phyloP scores from a whole-genome alignment of 2,797 vertebrate genomes.

The Arnoldichthys spilopterus region DNA sequence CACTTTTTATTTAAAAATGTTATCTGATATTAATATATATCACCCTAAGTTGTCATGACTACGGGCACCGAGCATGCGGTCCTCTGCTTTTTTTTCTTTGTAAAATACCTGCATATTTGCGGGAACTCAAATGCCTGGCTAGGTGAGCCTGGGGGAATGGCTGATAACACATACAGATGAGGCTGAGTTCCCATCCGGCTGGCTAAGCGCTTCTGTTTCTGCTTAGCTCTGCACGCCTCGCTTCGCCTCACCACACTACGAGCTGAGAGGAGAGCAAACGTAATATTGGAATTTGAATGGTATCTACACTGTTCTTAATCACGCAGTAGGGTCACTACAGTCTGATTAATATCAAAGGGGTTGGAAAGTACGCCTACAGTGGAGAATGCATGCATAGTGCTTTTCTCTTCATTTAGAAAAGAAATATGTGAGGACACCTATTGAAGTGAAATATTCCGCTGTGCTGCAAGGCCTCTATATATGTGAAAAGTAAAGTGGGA shows the following conservation, averaged over 20 bases:
- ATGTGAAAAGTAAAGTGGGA: neutral
- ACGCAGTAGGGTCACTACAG: constrained; percentile 56
- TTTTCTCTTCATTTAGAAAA: constrained; percentile 51
- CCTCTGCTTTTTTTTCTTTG: constrained; percentile 38
- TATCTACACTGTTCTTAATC: constrained; percentile 68
- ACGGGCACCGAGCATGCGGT: constrained; percentile 35
- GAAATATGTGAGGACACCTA: constrained; percentile 46
- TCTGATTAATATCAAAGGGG: constrained; percentile 64
- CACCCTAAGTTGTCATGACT: constrained; percentile 66
- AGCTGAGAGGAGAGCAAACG: constrained; percentile 37
- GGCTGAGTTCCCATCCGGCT: constrained; percentile 74
- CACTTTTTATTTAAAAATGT: constrained; percentile 70
- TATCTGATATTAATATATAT: constrained; percentile 73
- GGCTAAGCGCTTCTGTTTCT: constrained; percentile 82
- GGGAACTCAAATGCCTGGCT: constrained; percentile 67
- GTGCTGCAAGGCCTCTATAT: constrained; percentile 36
- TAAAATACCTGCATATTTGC: constrained; percentile 78
- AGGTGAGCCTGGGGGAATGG: constrained; percentile 72
- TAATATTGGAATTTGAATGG: constrained; percentile 69
- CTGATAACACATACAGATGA: constrained; percentile 82
- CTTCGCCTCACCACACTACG: constrained; percentile 51
- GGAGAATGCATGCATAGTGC: constrained; percentile 19
- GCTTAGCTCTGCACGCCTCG: constrained; percentile 72
- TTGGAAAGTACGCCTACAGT: constrained; percentile 30
- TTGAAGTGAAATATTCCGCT: constrained; percentile 55